Evolutionary conservation across 2,888 invertebrate species (phyloP), one percentile per base, ranked within the genome.

Genomic region (Rhagonycha fulva): DNA sequence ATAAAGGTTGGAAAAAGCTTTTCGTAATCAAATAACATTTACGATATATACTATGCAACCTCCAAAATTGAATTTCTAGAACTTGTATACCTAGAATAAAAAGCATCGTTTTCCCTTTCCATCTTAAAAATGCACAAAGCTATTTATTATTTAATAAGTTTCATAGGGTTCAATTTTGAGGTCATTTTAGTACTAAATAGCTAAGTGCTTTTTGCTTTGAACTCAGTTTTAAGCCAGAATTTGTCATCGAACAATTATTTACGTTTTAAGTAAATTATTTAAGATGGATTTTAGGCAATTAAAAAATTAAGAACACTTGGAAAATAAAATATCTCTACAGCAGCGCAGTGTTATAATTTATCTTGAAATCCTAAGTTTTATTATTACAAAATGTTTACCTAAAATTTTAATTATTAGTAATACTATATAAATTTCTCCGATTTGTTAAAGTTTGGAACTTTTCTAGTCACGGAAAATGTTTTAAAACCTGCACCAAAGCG

Each of bases 401-500:
- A 9, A 68, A 68, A 28, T 32, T 9, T 68, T 30, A 30, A 47
- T 71, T 14, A 71, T 71, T 71, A 26, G 26, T 23, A 19, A 24
- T 10, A 61, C 19, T 5, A 24, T 19, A 32, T 47, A 23, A 14
- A 47, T 28, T 28, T 28, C 47, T 24, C 67, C 26, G 24, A 67
- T 67, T 67, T 67, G 67, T n/a, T 67, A 67, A 69, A 60, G 60
- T 60, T 69, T 23, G 32, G 11, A 47, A 69, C 23, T 69, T 14
- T 69, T 60, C 23, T 12, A 69, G 26, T 62, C 63, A 71, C 71
- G 71, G 62, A 26, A 71, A 62, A 14, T 62, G 24, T 10, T 60
- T 12, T 62, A 62, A 71, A 62, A 14, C 62, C 11, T 62, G 30
- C 62, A 68, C 71, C 26, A 66, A 61, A 67, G 62, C 75, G 75